phyloP scores from a whole-genome alignment of 30 jellyfish, hydroid and myxozoan species.

The Chrysaora quinquecirrha region DNA sequence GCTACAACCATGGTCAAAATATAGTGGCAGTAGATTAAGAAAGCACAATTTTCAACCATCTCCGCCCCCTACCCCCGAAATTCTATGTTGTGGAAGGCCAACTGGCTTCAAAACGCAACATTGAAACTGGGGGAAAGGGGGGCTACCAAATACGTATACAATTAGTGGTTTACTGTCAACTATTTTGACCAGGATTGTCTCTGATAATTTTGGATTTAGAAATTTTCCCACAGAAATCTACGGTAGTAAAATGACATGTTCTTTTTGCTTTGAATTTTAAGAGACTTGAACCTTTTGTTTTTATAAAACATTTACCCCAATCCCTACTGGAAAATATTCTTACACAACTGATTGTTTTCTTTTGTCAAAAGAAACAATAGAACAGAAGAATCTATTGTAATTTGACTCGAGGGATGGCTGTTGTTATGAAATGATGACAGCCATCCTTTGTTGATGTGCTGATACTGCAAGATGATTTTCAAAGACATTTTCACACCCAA shows the following conservation, averaged over 20 bases:
- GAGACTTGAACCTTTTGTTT: not conserved
- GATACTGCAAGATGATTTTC: not conserved
- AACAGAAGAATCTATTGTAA: not conserved
- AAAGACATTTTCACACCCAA: not conserved
- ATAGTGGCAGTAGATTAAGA: not conserved
- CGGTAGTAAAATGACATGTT: not conserved
- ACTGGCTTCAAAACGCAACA: not conserved
- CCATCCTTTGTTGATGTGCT: not conserved
- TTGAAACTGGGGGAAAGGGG: constrained; percentile 3
- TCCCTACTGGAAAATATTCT: not conserved
- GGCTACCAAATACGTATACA: not conserved
- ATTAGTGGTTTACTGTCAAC: not conserved
- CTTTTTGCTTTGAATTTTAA: not conserved
- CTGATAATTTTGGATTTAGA: not conserved
- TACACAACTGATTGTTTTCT: not conserved
- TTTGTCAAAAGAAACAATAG: not conserved
- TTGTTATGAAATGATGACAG: not conserved
- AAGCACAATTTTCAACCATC: not conserved
- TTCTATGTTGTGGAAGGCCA: not conserved
- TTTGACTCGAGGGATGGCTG: not conserved
- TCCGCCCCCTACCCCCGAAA: constrained; percentile 8
- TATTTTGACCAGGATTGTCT: constrained; percentile 1
- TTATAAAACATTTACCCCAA: not conserved
- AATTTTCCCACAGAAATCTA: not conserved
- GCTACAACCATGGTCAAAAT: not conserved